Evolutionary conservation across 2,797 vertebrate genomes (phyloP), one percentile per base, ranked within the genome.

Genomic region (Mus minutoides): DNA sequence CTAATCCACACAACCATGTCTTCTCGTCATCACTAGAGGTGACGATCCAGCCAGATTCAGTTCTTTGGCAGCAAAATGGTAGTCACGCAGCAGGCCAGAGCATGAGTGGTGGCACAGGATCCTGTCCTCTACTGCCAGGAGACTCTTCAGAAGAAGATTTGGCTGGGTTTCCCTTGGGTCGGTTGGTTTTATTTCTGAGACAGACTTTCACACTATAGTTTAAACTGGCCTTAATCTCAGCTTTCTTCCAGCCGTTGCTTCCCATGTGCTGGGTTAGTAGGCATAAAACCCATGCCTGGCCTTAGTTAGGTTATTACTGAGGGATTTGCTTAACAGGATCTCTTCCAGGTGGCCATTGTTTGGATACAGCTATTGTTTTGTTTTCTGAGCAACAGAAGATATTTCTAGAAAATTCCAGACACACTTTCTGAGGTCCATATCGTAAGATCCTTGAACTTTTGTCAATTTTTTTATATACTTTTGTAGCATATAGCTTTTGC

Each of bases 341-440:
- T 82, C 67, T 64, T 95, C 69, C 83, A 85, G 76, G 62, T 14
- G 16, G 29, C 49, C 46, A 29, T 29, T 83, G 21, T 88, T 90
- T 88, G 3, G 29, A 67, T 43, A 29, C 16, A 43, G 2, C 43
- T 37, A 21, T 49, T 77, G 56, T 5, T 90, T 54, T 60, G 86
- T 95, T 76, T 83, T n/a, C 46, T n/a, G 37, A 21, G 31, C 54
- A 91, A 71, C 6, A 54, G 71, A 92, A 91, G 75, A 22, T 86
- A 85, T 86, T 93, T 29, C 75, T 94, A 76, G 77, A 89, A 96
- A 90, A 90, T 92, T 92, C 82, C 64, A 82, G 83, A 88, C 89
- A 95, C 2, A 71, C 76, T 87, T 69, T 17, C 69, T 87, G 11
- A 40, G 64, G 3, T 56, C n/a, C 60, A 29, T 88, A 88, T 76